phyloP scores from a whole-genome alignment of 2,113 vertebrate genomes.

The Hydrochoerus hydrochaeris region DNA sequence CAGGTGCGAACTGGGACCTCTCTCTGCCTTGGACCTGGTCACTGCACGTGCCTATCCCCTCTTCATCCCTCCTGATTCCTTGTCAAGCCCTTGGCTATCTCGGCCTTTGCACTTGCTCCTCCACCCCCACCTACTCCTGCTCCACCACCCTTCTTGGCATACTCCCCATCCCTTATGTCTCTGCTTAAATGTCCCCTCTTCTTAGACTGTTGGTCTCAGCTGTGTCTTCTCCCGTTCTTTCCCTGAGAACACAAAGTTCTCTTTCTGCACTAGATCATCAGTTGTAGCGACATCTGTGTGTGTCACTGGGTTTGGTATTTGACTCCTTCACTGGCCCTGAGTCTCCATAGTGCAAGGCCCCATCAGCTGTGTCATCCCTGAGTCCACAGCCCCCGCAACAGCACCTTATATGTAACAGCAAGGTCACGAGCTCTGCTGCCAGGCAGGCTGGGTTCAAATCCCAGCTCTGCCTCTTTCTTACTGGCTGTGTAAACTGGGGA shows the following conservation, averaged over 20 bases:
- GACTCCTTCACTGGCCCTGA: neutral
- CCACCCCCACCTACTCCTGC: neutral
- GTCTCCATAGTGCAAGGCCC: neutral
- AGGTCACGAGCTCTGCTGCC: neutral
- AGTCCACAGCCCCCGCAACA: neutral
- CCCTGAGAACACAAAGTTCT: neutral
- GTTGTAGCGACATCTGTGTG: neutral
- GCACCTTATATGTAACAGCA: neutral
- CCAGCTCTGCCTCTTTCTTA: neutral
- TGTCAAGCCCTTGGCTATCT: neutral
- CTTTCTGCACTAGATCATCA: neutral
- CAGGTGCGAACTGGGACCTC: neutral
- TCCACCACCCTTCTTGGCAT: neutral
- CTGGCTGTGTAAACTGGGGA: neutral
- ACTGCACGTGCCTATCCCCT: neutral
- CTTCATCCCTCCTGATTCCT: neutral
- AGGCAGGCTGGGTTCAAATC: neutral
- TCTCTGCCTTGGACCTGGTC: neutral
- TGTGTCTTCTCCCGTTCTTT: neutral
- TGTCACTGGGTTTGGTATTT: neutral
- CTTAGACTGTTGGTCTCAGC: neutral
- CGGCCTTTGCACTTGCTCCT: neutral
- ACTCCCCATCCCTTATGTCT: neutral
- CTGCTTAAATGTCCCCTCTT: neutral
- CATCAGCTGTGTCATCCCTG: neutral